Conservation (phyloP, 2,888 invertebrate species). For the Orthonychiurus folsomi region DNA sequence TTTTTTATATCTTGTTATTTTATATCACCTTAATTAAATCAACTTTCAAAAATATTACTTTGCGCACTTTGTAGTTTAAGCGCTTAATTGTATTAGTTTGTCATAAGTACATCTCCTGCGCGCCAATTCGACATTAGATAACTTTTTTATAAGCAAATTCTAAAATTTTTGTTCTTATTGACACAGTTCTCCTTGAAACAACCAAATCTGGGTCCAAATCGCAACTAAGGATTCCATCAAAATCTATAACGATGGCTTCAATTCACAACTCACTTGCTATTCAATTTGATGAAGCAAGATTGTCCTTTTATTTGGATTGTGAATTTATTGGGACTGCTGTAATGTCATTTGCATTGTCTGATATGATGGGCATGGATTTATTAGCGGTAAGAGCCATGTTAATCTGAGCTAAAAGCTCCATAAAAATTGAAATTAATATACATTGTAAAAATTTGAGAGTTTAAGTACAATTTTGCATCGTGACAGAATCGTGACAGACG, state of each 20-base stretch:
- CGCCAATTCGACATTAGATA: too few relatives aligned
- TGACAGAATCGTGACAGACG: constrained; percentile 37
- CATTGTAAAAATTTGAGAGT: too few relatives aligned
- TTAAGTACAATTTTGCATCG: too few relatives aligned
- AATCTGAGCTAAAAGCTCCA: not conserved
- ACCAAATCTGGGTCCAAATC: constrained; percentile 45
- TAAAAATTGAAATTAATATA: not conserved
- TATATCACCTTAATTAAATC: too few relatives aligned
- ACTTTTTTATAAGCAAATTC: too few relatives aligned
- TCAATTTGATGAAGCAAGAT: constrained; percentile 52
- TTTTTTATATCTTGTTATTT: too few relatives aligned
- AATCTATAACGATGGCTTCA: constrained; percentile 47
- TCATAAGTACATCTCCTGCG: too few relatives aligned
- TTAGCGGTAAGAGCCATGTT: constrained; percentile 30
- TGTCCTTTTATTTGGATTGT: constrained; percentile 59
- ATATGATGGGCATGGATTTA: constrained; percentile 35
- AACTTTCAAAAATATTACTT: too few relatives aligned
- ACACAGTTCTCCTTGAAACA: constrained; percentile 41
- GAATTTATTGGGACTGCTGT: constrained; percentile 50
- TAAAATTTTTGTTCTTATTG: too few relatives aligned
- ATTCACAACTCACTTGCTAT: constrained; percentile 53
- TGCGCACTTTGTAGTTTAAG: too few relatives aligned
- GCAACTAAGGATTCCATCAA: constrained; percentile 36
- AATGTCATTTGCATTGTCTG: constrained; percentile 28
- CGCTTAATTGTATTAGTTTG: too few relatives aligned